Base-by-base conservation (phyloP, 2,113 vertebrate genomes). In the Albula glossodonta region DNA sequence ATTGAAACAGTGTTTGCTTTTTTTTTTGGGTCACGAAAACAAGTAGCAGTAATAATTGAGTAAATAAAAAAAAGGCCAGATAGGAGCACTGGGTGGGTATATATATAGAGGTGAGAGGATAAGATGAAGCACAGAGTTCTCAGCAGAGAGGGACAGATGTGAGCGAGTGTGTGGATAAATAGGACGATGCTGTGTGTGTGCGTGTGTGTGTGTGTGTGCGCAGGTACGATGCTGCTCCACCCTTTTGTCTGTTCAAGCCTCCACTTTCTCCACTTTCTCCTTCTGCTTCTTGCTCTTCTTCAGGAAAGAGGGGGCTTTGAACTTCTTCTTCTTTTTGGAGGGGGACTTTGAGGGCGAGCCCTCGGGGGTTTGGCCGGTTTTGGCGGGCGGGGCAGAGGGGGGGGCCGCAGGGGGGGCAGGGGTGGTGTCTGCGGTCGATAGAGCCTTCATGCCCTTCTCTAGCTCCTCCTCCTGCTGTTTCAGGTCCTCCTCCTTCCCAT, bases 281-380 rank as follows among this genome's bases (percentile, higher is more conserved):
- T 99, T 99, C 94, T 98, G 98, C 92, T 97, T 97, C 92, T 97
- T 97, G 92, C 97, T 98, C 91, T 99, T 99, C 91, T 99, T 99
- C 92, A 99, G 95, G 93, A 99, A 99, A 0, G 98, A 99, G 0
- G 98, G 98, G 4, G 98, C 97, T 92, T 99, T 97, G 95, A 99
- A 99, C 94, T 99, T 99, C 96, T 99, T 99, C 88, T 99, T 99
- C 95, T 99, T 99, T 95, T 99, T 99, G 22, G 98, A 99, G 0
- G 98, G 98, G 0, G 98, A 99, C 93, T 99, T 99, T 88, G 96
- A 98, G 3, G 98, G 98, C 0, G 98, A 99, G 5, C 97, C 98
- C 80, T 99, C 98, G 0, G 98, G 98, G 70, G 98, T 98, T 90
- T 96, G 92, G 0, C 94, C 94, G 89, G 63, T 96, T 91, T 94